Evolutionary conservation across 2,797 vertebrate genomes (phyloP).

Genomic region (Dromococcyx pavoninus): DNA sequence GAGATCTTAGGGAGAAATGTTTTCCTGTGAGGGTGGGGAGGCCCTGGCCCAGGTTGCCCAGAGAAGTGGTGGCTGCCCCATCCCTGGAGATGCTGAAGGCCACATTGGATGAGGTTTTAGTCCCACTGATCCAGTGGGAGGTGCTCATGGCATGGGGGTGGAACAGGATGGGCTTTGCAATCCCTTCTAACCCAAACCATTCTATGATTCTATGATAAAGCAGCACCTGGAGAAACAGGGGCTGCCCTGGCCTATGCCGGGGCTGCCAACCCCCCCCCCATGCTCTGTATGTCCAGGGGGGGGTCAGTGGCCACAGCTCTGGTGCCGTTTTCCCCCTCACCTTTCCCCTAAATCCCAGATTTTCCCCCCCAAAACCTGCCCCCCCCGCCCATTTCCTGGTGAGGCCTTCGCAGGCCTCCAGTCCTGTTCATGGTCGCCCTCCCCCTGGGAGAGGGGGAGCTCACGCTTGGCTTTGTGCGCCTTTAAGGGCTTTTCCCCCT

Average conservation of each 20-base stretch:
- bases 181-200: no score
- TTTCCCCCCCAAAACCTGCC: accelerated
- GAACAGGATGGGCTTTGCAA: no score
- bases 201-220: neutral
- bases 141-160: no score
- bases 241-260: accelerated
- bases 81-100: no score
- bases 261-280: neutral
- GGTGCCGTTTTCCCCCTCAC: accelerated
- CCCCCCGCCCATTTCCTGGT: accelerated
- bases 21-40: no score
- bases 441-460: neutral
- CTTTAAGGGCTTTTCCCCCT: accelerated
- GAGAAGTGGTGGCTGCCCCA: no score
- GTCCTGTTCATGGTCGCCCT: neutral
- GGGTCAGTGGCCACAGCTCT: accelerated
- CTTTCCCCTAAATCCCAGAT: neutral
- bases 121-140: no score
- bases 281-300: no score
- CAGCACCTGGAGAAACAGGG: neutral
- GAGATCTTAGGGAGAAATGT: no score
- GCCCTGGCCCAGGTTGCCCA: no score
- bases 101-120: no score
- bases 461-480: neutral
- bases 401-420: neutral